Evolutionary conservation across 2,113 vertebrate species (phyloP).

Genomic region (Mohoua ochrocephala): DNA sequence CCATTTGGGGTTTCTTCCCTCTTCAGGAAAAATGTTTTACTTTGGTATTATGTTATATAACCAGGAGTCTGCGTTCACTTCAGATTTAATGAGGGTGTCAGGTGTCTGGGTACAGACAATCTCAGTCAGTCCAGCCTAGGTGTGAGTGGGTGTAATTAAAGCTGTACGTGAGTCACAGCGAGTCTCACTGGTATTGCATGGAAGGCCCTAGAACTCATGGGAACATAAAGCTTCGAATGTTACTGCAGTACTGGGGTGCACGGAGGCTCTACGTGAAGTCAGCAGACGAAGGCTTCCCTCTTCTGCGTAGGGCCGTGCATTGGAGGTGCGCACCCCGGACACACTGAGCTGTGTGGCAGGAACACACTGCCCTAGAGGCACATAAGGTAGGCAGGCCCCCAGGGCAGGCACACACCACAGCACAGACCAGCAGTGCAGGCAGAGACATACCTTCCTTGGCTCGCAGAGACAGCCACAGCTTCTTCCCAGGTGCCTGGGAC

Average conservation of each 20-base stretch:
- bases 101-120: neutral
- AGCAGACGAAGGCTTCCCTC: neutral
- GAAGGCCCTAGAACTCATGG: neutral
- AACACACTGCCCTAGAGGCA: neutral
- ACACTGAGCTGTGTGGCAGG: neutral
- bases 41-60: neutral
- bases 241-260: neutral
- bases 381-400: neutral
- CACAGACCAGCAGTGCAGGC: neutral
- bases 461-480: neutral
- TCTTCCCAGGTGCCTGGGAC: neutral
- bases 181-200: neutral
- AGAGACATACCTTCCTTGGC: neutral
- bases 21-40: neutral
- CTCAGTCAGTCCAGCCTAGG: neutral
- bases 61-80: neutral
- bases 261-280: neutral
- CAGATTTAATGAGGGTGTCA: neutral
- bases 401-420: neutral
- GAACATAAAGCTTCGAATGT: neutral
- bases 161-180: neutral
- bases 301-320: neutral
- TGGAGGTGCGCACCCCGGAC: neutral
- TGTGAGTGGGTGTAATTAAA: neutral
- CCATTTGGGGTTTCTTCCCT: neutral